phyloP scores from a whole-genome alignment of 2,113 vertebrate genomes.

The Gallinago undulata region DNA sequence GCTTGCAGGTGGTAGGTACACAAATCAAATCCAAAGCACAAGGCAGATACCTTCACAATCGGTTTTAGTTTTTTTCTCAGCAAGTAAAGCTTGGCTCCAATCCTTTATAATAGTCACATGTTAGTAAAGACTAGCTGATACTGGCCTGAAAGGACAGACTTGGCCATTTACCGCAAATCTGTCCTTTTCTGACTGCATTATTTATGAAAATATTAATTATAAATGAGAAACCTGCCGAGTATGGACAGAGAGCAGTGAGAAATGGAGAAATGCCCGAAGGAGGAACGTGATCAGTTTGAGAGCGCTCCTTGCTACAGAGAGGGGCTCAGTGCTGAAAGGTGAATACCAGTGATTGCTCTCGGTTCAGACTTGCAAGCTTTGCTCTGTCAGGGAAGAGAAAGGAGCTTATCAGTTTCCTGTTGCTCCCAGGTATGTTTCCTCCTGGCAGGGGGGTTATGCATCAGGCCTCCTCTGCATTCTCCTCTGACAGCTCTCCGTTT shows the following conservation, averaged over 20 bases:
- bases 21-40: neutral
- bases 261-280: neutral
- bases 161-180: neutral
- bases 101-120: neutral
- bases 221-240: neutral
- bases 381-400: neutral
- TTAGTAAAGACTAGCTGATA: neutral
- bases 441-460: neutral
- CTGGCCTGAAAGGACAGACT: neutral
- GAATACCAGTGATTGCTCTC: neutral
- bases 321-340: neutral
- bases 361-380: neutral
- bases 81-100: neutral
- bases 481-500: constrained; percentile 43
- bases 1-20: neutral
- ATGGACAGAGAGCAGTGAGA: neutral
- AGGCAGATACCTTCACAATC: neutral
- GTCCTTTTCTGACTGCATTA: constrained; percentile 18
- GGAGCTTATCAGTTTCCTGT: constrained; percentile 37
- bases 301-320: neutral
- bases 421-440: constrained; percentile 31
- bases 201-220: constrained; percentile 48
- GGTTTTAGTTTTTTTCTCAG: neutral
- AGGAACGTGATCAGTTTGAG: neutral
- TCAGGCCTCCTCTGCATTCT: constrained; percentile 1